A percentile compares a stretch with the other conserved stretches of the same genome.
phyloP scores from a whole-genome alignment of 2,888 invertebrate genomes.

The Drosophila tanythrix region DNA sequence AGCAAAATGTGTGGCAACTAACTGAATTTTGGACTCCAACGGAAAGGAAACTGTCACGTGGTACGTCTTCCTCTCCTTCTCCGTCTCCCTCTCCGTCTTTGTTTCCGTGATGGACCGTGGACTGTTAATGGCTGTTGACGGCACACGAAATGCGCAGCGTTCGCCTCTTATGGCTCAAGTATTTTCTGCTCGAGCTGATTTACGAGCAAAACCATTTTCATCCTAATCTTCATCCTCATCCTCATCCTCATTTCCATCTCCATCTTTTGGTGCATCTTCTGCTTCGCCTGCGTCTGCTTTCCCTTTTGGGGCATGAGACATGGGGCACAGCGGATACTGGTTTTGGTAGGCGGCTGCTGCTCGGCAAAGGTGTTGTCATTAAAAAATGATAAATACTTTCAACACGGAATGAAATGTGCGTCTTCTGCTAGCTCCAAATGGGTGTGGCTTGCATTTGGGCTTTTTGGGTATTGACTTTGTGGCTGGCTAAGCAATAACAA shows the following conservation, averaged over 20 bases:
- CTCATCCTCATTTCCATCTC: background rate
- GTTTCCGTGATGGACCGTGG: slow-evolving; percentile 15
- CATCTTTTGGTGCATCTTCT: background rate
- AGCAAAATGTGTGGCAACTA: slow-evolving; percentile 52
- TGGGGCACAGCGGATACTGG: background rate
- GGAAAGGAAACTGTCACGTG: background rate
- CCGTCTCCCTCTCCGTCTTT: background rate
- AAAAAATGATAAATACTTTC: slow-evolving; percentile 72
- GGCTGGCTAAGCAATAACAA: slow-evolving; percentile 2
- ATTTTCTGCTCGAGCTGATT: slow-evolving; percentile 59
- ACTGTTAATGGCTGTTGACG: slow-evolving; percentile 28
- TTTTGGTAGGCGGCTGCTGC: background rate
- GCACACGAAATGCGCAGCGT: slow-evolving; percentile 11
- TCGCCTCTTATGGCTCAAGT: slow-evolving; percentile 4
- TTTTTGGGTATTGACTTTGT: slow-evolving; percentile 5
- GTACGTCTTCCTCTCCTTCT: background rate
- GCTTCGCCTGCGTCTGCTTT: slow-evolving; percentile 2
- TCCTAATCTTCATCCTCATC: slow-evolving; percentile 5
- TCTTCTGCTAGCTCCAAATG: slow-evolving; percentile 29
- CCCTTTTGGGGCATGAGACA: slow-evolving; percentile 5
- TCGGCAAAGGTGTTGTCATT: slow-evolving; percentile 67
- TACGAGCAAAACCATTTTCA: slow-evolving; percentile 26
- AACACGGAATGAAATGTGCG: slow-evolving; percentile 58
- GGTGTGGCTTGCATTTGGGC: background rate
- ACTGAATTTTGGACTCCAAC: slow-evolving; percentile 33